Percentiles rank a stretch among this genome's conserved stretches.
These are phyloP conservation scores for Stichopus horrens DNA, from an alignment of 53 echinoderm and acorn worm genomes.

Conservation along the genomic window DNA sequence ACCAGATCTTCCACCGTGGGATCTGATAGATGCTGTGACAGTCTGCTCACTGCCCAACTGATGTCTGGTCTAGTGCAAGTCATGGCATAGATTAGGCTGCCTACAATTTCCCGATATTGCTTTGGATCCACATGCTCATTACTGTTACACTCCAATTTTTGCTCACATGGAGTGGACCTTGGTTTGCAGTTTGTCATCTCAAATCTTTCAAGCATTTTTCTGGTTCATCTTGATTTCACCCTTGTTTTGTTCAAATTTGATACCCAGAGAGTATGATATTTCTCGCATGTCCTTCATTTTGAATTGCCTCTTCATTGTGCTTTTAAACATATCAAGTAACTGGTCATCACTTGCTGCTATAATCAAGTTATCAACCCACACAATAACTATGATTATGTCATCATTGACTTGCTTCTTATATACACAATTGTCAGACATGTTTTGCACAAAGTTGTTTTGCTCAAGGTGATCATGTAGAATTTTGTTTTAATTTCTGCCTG, in stretches of 20 bases:
- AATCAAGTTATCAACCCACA: constrained; percentile 62
- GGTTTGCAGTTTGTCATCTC: constrained; percentile 52
- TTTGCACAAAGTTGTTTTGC: constrained; percentile 37
- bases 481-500: constrained; percentile 49
- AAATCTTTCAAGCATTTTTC: constrained; percentile 49
- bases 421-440: constrained; percentile 49
- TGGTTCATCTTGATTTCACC: constrained; percentile 50
- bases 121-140: constrained; percentile 36
- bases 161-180: constrained; percentile 50
- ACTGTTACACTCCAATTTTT: constrained; percentile 40
- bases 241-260: constrained; percentile 50
- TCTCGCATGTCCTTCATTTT: constrained; percentile 51
- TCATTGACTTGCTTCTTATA: constrained; percentile 28
- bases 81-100: constrained; percentile 53
- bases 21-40: constrained; percentile 40
- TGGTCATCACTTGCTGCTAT: constrained; percentile 48
- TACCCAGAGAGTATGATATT: constrained; percentile 55
- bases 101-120: constrained; percentile 54
- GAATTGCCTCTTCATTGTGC: constrained; percentile 35
- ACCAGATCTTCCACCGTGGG: constrained; percentile 38
- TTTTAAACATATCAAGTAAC: constrained; percentile 38
- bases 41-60: constrained; percentile 47
- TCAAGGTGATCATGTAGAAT: constrained; percentile 45
- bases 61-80: constrained; percentile 52
- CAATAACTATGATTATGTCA: constrained; percentile 45